A percentile compares a stretch with the other conserved stretches of the same genome.
Conservation (phyloP, 2,888 invertebrate genomes). For the Drosophila niveifrons region DNA sequence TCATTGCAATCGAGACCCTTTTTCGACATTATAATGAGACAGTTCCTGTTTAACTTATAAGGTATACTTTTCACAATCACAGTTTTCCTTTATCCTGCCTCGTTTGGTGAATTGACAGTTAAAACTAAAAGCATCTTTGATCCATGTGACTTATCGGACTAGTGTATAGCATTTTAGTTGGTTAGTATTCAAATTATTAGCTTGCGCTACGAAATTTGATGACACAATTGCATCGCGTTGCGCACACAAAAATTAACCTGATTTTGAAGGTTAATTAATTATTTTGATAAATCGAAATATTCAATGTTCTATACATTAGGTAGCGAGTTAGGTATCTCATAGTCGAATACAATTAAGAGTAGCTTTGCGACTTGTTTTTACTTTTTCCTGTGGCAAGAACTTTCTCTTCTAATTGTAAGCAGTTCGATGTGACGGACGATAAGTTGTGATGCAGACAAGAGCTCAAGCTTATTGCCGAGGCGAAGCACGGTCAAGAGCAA, state of each 20-base stretch:
- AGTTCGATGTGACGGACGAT: conserved; percentile 76
- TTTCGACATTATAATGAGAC: conserved; percentile 33
- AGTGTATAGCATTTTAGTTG: background rate
- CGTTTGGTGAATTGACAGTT: conserved; percentile 9
- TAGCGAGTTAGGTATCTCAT: background rate
- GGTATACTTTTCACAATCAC: conserved; percentile 70
- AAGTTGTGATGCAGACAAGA: conserved; percentile 20
- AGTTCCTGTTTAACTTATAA: conserved; percentile 69
- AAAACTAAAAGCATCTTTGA: conserved; percentile 58
- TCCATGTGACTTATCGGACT: conserved; percentile 33
- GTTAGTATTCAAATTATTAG: background rate
- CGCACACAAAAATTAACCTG: too few species aligned
- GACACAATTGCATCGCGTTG: too few species aligned
- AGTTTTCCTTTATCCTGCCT: conserved; percentile 13
- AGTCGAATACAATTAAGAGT: background rate
- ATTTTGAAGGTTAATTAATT: too few species aligned
- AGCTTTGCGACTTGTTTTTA: conserved; percentile 61
- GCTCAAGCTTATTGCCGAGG: conserved; percentile 8
- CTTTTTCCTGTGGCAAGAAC: conserved; percentile 79
- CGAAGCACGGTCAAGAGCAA: background rate
- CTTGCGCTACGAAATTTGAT: background rate
- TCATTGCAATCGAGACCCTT: conserved; percentile 13
- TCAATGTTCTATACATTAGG: background rate
- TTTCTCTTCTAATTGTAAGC: conserved; percentile 83
- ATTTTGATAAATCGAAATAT: too few species aligned